These are phyloP conservation scores for Lathamus discolor DNA, from an alignment of 2,113 vertebrate genomes.

Conservation along the genomic window DNA sequence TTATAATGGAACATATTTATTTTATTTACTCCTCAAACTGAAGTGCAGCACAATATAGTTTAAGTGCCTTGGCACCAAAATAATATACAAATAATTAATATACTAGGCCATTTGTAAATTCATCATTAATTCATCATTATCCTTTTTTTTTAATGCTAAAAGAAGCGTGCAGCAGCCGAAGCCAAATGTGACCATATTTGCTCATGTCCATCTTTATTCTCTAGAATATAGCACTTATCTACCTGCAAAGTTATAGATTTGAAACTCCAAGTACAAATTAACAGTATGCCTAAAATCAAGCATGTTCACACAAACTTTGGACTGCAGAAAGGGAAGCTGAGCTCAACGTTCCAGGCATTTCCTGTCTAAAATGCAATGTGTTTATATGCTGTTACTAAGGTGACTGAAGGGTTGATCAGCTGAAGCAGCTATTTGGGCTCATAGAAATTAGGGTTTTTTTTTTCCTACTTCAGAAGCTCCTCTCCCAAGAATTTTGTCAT, in stretches of 20 bases:
- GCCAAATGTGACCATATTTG: not conserved
- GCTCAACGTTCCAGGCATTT: not conserved
- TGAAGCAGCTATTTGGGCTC: not conserved
- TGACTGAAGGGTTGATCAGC: not conserved
- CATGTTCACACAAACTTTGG: not conserved
- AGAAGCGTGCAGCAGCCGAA: not conserved
- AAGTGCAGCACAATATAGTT: conserved; percentile 40
- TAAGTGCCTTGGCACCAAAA: conserved; percentile 62
- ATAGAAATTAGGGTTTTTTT: not conserved
- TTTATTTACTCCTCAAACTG: conserved; percentile 29
- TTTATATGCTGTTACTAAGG: not conserved
- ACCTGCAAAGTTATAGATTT: not conserved
- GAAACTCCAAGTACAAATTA: not conserved
- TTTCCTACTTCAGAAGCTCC: not conserved
- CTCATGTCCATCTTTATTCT: not conserved
- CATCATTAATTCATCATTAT: not conserved
- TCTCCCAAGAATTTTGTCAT: not conserved
- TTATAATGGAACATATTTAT: conserved; percentile 39
- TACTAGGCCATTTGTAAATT: not conserved
- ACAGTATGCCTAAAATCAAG: not conserved
- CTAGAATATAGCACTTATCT: not conserved
- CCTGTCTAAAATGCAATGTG: not conserved
- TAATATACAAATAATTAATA: conserved; percentile 41
- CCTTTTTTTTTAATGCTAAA: conserved; percentile 24
- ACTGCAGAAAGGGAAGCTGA: not conserved